phyloP scores from a whole-genome alignment of 2,113 vertebrate species.

The Pampusana beccarii region DNA sequence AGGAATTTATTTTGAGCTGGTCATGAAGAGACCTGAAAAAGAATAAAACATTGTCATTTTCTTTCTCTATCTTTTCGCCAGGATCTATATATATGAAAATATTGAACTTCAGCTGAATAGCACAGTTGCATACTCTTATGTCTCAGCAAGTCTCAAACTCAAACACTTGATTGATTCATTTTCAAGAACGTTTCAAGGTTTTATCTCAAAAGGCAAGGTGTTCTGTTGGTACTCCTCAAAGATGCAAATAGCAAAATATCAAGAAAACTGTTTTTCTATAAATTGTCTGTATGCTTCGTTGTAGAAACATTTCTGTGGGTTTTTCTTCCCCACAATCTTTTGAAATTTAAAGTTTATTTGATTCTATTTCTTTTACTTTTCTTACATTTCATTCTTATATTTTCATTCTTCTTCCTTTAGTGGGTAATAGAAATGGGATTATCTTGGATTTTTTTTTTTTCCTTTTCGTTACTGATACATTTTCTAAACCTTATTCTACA shows the following conservation, averaged over 20 bases:
- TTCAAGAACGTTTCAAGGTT: background rate
- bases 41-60: background rate
- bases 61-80: background rate
- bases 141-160: background rate
- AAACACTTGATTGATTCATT: background rate
- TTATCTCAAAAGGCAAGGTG: background rate
- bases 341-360: background rate
- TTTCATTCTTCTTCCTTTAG: background rate
- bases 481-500: background rate
- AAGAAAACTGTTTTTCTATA: background rate
- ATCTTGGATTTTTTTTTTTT: background rate
- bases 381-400: background rate
- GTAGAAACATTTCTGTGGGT: background rate
- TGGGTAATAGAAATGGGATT: background rate
- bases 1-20: background rate
- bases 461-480: background rate
- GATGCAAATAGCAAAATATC: background rate
- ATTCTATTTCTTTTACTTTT: background rate
- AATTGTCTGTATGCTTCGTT: background rate
- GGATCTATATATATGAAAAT: background rate
- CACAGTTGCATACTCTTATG: background rate
- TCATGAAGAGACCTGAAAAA: background rate
- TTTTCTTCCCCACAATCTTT: too few relatives aligned
- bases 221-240: background rate
- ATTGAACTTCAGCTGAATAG: background rate